Base-by-base conservation (phyloP, 2,888 invertebrate species). In the Phania funesta region DNA sequence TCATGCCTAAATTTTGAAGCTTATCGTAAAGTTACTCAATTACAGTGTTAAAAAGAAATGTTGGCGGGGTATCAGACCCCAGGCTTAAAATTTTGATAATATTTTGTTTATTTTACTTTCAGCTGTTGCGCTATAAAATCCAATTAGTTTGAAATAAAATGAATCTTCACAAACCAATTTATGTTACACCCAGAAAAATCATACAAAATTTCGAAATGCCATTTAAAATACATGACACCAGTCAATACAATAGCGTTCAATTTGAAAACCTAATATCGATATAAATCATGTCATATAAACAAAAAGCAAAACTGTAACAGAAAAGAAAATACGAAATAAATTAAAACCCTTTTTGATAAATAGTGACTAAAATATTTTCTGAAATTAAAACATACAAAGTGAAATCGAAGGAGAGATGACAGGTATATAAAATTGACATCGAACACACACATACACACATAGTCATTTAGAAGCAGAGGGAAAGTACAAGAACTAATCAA, bases 401-500 rank as follows among this genome's bases (percentile, higher is more conserved):
- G 11, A 58, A 62, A 48, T 18, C 29, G 67, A 79, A 74, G 38
- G 52, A 46, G 46, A 78, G 46, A 71, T 80, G 48, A 73, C 52
- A 67, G 54, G 7, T 29, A 29, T 76, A 26, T 68, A 67, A 71
- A 62, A 77, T 60, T 76, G 71, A 81, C 48, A 50, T 24, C 20
- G 11, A 13, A 20, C 38, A 41, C 11, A 50, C 11, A 73, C 20
- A 52, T 75, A 83, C 54, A 83, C 20, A 20, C 26, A 60, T 32
- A 52, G 5, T 2, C 2, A 24, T 52, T 84, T 78, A 56, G 70
- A 24, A 46, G 7, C 3, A 58, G 24, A 76, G 4, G 32, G 41
- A 50, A 83, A 52, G n/a, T 9, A 35, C 35, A 86, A 84, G 86
- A 86, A 89, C 88, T 88, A 87, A 88, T 89, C 88, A 89, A 87